Percentiles rank a stretch among this genome's conserved stretches.
phyloP scores from a whole-genome alignment of 1,140 invertebrate species.

The Caenorhabditis briggsae region DNA sequence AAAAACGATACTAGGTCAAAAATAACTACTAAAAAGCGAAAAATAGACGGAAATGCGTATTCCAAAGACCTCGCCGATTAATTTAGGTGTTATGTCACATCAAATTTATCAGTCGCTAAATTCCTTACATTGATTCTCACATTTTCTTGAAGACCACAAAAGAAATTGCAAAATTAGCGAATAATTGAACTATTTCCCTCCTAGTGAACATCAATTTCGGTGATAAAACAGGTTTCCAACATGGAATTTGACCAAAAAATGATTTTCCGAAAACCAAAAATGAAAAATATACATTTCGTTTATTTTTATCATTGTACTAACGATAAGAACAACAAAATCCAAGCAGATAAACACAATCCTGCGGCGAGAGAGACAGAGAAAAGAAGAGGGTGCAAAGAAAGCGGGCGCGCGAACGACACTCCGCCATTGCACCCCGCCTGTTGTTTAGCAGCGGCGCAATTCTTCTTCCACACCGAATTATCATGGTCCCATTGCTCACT shows the following conservation, averaged over 20 bases:
- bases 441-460: not conserved
- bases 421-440: not conserved
- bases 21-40: too few relatives aligned
- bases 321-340: too few relatives aligned
- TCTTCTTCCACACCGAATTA: not conserved
- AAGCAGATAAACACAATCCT: too few relatives aligned
- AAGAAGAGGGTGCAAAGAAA: not conserved
- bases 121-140: not conserved
- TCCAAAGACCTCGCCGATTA: not conserved
- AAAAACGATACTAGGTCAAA: not conserved
- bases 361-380: not conserved
- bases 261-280: not conserved
- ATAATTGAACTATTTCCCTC: not conserved
- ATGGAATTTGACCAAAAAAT: not conserved
- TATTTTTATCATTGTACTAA: too few relatives aligned
- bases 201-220: not conserved
- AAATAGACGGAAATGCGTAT: not conserved
- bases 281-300: too few relatives aligned
- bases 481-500: not conserved
- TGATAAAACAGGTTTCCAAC: not conserved
- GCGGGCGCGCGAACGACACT: not conserved
- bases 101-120: constrained; percentile 8
- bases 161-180: not conserved
- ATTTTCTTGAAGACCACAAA: not conserved
- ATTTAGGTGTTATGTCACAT: not conserved